Base-by-base conservation (phyloP, 2,888 invertebrate genomes). In the Campoletis raptor region DNA sequence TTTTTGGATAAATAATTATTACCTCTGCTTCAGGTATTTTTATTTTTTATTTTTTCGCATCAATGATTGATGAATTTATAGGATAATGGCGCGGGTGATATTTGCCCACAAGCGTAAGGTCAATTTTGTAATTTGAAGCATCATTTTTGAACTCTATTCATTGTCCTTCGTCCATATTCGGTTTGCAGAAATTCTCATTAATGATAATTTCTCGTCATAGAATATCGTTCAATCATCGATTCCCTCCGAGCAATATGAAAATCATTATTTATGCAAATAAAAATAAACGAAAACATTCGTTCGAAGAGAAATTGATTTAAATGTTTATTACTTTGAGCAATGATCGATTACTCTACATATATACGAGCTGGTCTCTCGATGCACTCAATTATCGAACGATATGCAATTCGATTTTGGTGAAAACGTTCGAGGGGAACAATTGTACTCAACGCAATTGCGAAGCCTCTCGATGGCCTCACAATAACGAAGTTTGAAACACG, bases 401-500 rank as follows among this genome's bases (percentile, higher is more conserved):
- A 48, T n/a, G 9, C 12, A 18, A 18, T 70, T 48, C 45, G 48
- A 30, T 40, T 67, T 48, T 30, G 70, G 48, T 70, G 18, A n/a
- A 48, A 70, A 70, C 36, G 48, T 61, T 61, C 48, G 36, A 70
- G 36, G 30, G 30, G 70, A 48, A 30, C 30, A 70, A 70, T 48
- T 70, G 48, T 45, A 70, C 30, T 70, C 12, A 30, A 70, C 30
- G 3, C 45, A 18, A 70, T 70, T 30, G 30, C 48, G 7, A 48
- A 48, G 70, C 70, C 15, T 3, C 37, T 45, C 42, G n/a, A 69
- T 69, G 24, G 69, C 15, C 30, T 36, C 9, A 10, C 48, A n/a
- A 70, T 48, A 70, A 70, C 30, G 48, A 70, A 70, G 30, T 18
- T 48, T 48, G 30, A 70, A 70, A 73, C 52, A 52, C n/a, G 37